Evolutionary conservation across 64 coral and sea anemone species (phyloP).

Genomic region (Montipora sp.): DNA sequence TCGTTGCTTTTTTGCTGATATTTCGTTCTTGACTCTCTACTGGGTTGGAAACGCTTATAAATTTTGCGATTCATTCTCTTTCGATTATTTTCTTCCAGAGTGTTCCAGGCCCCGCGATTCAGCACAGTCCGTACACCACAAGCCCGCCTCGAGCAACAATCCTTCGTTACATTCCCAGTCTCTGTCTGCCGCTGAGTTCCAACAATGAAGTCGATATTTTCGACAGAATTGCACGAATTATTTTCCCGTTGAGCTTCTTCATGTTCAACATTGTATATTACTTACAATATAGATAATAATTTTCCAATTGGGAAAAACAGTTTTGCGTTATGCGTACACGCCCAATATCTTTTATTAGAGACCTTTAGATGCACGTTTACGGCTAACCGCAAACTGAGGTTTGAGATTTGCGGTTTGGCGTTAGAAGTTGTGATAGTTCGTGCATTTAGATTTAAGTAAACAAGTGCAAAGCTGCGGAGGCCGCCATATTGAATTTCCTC

Average conservation of each 20-base stretch:
- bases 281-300: constrained; percentile 14
- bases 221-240: constrained; percentile 60
- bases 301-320: neutral
- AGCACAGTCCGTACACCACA: constrained; percentile 65
- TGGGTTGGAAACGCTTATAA: too few species aligned
- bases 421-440: too few species aligned
- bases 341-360: too few species aligned
- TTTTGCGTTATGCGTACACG: too few species aligned
- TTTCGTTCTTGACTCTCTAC: too few species aligned
- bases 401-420: too few species aligned
- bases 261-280: constrained; percentile 70
- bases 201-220: constrained; percentile 63
- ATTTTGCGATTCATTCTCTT: neutral
- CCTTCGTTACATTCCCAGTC: constrained; percentile 19
- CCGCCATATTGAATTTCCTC: too few species aligned
- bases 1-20: too few species aligned
- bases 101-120: constrained; percentile 67
- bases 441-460: too few species aligned
- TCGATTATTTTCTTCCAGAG: neutral
- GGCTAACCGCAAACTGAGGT: too few species aligned
- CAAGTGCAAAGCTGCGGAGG: too few species aligned
- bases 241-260: constrained; percentile 63
- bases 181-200: neutral
- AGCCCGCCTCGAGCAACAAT: constrained; percentile 35
- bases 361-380: too few species aligned